phyloP scores from a whole-genome alignment of 2,888 invertebrate species.

The Gari tellinella region DNA sequence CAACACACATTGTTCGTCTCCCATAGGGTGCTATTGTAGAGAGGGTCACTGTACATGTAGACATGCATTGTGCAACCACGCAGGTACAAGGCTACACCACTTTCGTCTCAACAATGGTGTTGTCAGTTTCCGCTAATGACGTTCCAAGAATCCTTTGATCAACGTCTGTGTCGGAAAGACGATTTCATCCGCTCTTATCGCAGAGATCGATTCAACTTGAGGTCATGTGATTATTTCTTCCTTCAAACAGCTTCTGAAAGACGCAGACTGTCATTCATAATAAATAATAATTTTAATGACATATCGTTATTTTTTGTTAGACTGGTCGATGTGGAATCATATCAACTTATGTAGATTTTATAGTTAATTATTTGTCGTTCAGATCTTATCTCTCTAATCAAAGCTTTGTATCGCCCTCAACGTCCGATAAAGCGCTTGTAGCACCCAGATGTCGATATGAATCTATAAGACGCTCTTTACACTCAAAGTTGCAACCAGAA shows the following conservation, averaged over 20 bases:
- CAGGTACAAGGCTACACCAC: too few relatives aligned
- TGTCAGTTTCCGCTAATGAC: constrained; percentile 24
- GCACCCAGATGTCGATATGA: constrained; percentile 45
- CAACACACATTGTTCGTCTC: too few relatives aligned
- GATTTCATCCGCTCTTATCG: constrained; percentile 47
- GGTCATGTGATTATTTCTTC: constrained; percentile 41
- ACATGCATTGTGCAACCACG: too few relatives aligned
- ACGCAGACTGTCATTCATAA: constrained; percentile 39
- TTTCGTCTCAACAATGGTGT: constrained; percentile 3
- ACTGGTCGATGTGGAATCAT: constrained; percentile 44
- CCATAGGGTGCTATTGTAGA: too few relatives aligned
- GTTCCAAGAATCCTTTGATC: constrained; percentile 50
- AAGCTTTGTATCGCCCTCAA: constrained; percentile 43
- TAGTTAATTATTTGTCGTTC: constrained; percentile 59
- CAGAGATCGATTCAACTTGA: constrained; percentile 25
- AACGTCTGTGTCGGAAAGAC: constrained; percentile 38
- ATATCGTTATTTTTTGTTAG: constrained; percentile 53
- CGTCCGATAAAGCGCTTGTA: constrained; percentile 43
- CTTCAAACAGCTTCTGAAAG: constrained; percentile 23
- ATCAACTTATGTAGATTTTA: constrained; percentile 67
- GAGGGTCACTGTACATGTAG: too few relatives aligned
- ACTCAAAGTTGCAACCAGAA: constrained; percentile 41
- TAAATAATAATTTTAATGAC: constrained; percentile 65
- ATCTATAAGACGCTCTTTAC: constrained; percentile 51
- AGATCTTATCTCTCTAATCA: constrained; percentile 55